A percentile compares a stretch with the other conserved stretches of the same genome.
Conservation (phyloP, 2,888 invertebrate species). For the Tridacna crocea region DNA sequence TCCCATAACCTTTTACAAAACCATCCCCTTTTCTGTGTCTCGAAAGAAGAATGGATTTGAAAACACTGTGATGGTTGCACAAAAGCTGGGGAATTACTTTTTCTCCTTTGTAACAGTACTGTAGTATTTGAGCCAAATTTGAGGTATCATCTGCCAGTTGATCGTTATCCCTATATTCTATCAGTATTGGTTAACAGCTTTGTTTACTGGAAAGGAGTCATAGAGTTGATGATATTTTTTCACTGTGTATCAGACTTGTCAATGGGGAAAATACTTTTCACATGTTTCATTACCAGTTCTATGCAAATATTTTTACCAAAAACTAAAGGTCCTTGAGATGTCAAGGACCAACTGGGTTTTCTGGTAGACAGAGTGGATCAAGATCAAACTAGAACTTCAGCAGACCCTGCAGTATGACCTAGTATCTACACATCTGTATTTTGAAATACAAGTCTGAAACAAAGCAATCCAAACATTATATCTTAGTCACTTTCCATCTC, state of each 20-base stretch:
- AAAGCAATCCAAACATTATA: not conserved
- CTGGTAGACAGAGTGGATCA: not conserved
- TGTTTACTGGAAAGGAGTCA: not conserved
- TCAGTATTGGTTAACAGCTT: not conserved
- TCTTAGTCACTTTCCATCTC: not conserved
- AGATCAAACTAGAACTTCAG: not conserved
- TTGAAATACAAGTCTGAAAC: not conserved
- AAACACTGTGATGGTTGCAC: not conserved
- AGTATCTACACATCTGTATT: not conserved
- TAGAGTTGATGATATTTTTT: not conserved
- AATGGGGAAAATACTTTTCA: not conserved
- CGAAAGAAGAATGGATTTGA: too few species aligned
- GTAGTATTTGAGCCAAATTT: not conserved
- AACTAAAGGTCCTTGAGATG: not conserved
- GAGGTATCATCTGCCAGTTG: not conserved
- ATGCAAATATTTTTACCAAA: not conserved
- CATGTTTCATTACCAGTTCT: not conserved
- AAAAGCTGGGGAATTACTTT: not conserved
- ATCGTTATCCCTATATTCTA: not conserved
- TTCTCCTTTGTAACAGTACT: not conserved
- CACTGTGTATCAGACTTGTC: not conserved
- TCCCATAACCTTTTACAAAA: too few species aligned
- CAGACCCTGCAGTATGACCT: not conserved
- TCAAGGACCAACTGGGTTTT: not conserved
- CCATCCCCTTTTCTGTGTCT: too few species aligned